Percentiles rank a stretch among this genome's conserved stretches.
Evolutionary conservation across 2,113 vertebrate species (phyloP).

Genomic region (Pipra filicauda): DNA sequence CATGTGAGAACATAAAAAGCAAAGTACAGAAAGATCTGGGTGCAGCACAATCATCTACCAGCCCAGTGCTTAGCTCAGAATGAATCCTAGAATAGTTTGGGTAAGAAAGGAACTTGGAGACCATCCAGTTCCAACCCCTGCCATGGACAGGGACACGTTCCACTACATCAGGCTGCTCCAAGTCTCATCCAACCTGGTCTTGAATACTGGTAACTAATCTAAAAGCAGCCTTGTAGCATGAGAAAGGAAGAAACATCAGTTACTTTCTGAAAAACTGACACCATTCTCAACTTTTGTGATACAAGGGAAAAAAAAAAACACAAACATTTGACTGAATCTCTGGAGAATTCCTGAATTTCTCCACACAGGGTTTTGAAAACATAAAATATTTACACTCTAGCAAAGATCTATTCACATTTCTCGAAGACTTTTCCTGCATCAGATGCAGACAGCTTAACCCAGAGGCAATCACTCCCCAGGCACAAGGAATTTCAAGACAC

Average conservation of each 20-base stretch:
- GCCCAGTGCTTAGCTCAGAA: background rate
- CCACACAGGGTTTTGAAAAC: background rate
- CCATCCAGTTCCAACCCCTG: background rate
- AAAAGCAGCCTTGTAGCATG: background rate
- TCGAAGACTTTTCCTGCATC: background rate
- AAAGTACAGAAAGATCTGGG: background rate
- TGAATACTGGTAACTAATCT: background rate
- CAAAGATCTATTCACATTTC: background rate
- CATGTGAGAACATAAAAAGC: background rate
- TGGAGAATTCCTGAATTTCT: background rate
- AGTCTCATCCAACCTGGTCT: background rate
- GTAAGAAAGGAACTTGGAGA: background rate
- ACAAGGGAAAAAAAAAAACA: background rate
- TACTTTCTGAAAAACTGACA: background rate
- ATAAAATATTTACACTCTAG: background rate
- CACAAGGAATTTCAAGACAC: background rate
- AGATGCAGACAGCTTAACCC: background rate
- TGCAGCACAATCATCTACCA: background rate
- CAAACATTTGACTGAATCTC: background rate
- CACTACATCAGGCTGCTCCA: background rate
- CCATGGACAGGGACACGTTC: background rate
- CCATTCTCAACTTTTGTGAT: background rate
- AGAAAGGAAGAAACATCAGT: background rate
- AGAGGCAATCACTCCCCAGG: background rate
- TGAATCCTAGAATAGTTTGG: background rate